phyloP scores from a whole-genome alignment of 2,888 invertebrate genomes.

The Clostera curtula region DNA sequence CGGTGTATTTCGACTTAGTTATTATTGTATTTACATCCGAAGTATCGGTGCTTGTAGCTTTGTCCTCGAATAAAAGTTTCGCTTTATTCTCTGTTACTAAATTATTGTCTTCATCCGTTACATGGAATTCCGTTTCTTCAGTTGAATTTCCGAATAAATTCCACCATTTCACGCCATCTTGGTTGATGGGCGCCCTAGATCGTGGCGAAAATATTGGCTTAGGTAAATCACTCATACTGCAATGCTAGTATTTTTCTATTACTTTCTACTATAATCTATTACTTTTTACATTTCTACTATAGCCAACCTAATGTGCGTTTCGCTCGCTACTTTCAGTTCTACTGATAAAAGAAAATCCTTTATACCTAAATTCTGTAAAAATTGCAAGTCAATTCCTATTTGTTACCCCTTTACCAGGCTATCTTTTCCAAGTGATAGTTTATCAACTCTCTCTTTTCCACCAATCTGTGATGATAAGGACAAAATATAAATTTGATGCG shows the following conservation, averaged over 20 bases:
- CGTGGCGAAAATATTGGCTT: slow-evolving; percentile 42
- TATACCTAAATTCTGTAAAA: slow-evolving; percentile 11
- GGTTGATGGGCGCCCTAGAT: slow-evolving; percentile 55
- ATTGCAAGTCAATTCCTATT: slow-evolving; percentile 32
- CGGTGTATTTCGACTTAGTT: slow-evolving; percentile 25
- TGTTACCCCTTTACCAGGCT: slow-evolving; percentile 13
- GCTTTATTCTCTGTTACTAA: slow-evolving; percentile 8
- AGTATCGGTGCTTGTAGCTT: slow-evolving; percentile 31
- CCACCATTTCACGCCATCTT: slow-evolving; percentile 48
- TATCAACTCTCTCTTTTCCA: slow-evolving; percentile 10
- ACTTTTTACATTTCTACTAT: not conserved
- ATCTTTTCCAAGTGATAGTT: not conserved
- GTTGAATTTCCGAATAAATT: slow-evolving; percentile 31
- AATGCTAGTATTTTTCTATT: not conserved
- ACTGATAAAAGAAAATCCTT: slow-evolving; percentile 22
- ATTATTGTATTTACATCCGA: slow-evolving; percentile 25
- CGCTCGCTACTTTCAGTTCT: slow-evolving; percentile 9
- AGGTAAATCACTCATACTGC: slow-evolving; percentile 31
- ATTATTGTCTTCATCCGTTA: slow-evolving; percentile 18
- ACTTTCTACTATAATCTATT: not conserved
- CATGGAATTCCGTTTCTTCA: slow-evolving; percentile 12
- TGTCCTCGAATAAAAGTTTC: slow-evolving; percentile 19
- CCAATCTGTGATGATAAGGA: slow-evolving; percentile 8
- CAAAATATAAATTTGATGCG: slow-evolving; percentile 4
- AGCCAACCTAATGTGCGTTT: slow-evolving; percentile 9